Conservation (phyloP, 23 tunicate genomes). For the Ascidia mentula region DNA sequence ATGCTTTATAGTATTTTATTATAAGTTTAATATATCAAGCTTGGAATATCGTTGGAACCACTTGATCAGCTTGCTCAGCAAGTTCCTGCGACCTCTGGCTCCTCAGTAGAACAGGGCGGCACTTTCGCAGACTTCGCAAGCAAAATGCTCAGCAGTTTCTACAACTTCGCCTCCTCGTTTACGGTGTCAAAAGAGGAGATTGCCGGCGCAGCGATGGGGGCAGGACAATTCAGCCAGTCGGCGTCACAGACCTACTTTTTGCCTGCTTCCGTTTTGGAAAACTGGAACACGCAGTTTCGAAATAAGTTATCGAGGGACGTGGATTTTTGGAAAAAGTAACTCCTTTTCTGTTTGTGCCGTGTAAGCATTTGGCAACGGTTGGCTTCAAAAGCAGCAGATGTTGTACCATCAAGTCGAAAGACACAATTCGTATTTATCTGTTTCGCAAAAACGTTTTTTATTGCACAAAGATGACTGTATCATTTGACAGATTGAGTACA, state of each 20-base stretch:
- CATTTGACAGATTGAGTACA: no score
- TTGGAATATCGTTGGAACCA: conserved; percentile 78
- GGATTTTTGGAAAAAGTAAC: conserved; percentile 84
- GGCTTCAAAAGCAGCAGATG: background rate
- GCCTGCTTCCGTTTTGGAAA: conserved; percentile 61
- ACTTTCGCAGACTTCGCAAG: conserved; percentile 55
- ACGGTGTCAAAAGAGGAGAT: conserved; percentile 46
- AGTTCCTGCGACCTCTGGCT: conserved; percentile 36
- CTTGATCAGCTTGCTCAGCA: conserved; percentile 54
- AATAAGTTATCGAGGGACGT: conserved; percentile 64
- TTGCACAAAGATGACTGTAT: background rate
- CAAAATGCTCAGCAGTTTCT: conserved; percentile 59
- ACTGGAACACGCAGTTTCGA: conserved; percentile 70
- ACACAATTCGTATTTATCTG: background rate
- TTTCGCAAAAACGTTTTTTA: background rate
- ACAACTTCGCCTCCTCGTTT: conserved; percentile 69
- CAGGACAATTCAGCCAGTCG: conserved; percentile 3
- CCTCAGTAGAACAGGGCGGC: conserved; percentile 4
- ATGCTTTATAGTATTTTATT: no score
- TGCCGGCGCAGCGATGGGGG: conserved; percentile 8
- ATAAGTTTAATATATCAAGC: conserved; percentile 30
- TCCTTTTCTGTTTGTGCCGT: background rate
- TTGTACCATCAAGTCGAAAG: background rate
- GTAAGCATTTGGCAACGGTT: background rate
- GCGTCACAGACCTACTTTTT: conserved; percentile 53